Base-by-base conservation (phyloP, 92 coral and sea anemone genomes). In the Phenganax stokvisi region DNA sequence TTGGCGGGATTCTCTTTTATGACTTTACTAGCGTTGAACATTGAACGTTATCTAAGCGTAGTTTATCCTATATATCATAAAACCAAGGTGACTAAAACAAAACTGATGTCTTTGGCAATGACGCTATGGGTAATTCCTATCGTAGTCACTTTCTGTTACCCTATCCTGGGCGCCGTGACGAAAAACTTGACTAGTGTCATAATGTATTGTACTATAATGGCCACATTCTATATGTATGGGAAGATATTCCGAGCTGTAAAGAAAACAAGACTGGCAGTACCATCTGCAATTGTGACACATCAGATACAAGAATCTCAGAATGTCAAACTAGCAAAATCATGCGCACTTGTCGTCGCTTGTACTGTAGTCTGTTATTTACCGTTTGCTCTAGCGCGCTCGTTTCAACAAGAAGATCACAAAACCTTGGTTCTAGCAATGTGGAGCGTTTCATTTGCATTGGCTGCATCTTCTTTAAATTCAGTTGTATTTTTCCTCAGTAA, bases 401-500 rank as follows among this genome's bases (percentile, higher is more conserved):
- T 76, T n/a, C 16, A 76, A 51, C 10, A 9, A 58, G 7, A 15
- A 12, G 12, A 13, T 31, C 9, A 27, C n/a, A 3, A 10, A 6
- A 47, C 66, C 0, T 10, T 30, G 54, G 15, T 58, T 29, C 10
- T 29, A 9, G 25, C 6, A 20, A 7, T n/a, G 30, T 76, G 81
- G 81, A 60, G 70, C 10, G 6, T 6, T 0, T 27, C 70, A 8
- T 31, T 57, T 52, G 16, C 30, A 6, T 44, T 76, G 6, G 29
- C 56, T 1, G 54, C 81, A 8, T 60, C 66, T 7, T 57, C 81
- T 8, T 28, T 76, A 12, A 57, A 76, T 27, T 55, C 65, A 0
- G 12, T 54, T 1, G 59, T 76, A 59, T 76, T 76, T 56, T 60
- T 76, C 60, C 37, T 47, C 55, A 37, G 81, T 12, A 76, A 76